Conservation (phyloP, 2,113 vertebrate species). For the Xenotilapia longispinis region DNA sequence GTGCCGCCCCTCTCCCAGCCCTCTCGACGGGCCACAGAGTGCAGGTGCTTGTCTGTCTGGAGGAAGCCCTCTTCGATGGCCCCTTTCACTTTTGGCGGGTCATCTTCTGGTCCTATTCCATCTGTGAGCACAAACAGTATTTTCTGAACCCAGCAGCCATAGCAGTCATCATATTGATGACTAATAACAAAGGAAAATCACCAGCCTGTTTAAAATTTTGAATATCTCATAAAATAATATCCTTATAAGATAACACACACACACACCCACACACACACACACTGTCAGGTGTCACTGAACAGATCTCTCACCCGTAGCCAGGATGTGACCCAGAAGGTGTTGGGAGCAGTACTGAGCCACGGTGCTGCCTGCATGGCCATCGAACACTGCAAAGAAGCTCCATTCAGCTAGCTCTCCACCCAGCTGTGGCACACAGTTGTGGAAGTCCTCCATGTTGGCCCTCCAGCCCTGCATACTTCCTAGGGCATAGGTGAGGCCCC, state of each 20-base stretch:
- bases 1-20: slow-evolving; percentile 75
- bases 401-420: slow-evolving; percentile 66
- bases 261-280: background rate
- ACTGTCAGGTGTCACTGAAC: background rate
- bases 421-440: slow-evolving; percentile 68
- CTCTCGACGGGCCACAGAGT: slow-evolving; percentile 63
- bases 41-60: slow-evolving; percentile 71
- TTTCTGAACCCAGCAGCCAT: background rate
- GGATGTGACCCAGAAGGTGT: slow-evolving; percentile 72
- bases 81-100: slow-evolving; percentile 61
- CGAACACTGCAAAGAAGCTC: slow-evolving; percentile 77
- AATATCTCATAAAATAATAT: background rate
- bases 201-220: background rate
- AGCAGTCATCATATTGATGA: background rate
- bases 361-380: slow-evolving; percentile 70
- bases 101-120: slow-evolving; percentile 61
- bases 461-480: slow-evolving; percentile 77
- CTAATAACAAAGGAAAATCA: background rate
- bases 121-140: slow-evolving; percentile 37
- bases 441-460: slow-evolving; percentile 77
- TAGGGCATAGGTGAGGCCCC: slow-evolving; percentile 71
- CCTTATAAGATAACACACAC: background rate
- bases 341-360: slow-evolving; percentile 74
- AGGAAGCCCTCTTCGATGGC: slow-evolving; percentile 69
- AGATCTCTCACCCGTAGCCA: slow-evolving; percentile 62